Evolutionary conservation across 2,113 vertebrate genomes (phyloP).

Genomic region (Oxygymnocypris stewartii): DNA sequence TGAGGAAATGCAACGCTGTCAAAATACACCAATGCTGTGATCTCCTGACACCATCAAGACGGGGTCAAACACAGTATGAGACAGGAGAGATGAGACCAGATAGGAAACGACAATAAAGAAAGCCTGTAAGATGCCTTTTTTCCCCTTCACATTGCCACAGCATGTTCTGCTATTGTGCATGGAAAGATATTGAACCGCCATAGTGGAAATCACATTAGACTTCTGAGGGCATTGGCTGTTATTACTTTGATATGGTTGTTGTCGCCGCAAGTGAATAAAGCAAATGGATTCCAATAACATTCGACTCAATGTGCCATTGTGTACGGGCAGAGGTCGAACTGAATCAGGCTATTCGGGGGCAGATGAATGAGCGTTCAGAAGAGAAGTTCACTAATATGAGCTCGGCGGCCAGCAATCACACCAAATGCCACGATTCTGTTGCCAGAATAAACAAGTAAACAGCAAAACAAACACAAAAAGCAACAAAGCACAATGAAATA

Average conservation of each 20-base stretch:
- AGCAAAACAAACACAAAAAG: slow-evolving; percentile 16
- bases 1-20: slow-evolving; percentile 33
- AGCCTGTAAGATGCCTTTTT: background rate
- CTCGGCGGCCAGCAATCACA: slow-evolving; percentile 1
- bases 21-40: slow-evolving; percentile 36
- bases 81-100: background rate
- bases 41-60: slow-evolving; percentile 30
- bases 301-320: slow-evolving; percentile 3
- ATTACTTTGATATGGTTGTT: slow-evolving; percentile 43
- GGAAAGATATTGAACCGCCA: slow-evolving; percentile 42
- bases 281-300: slow-evolving; percentile 45
- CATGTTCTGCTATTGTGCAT: slow-evolving; percentile 18
- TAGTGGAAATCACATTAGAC: slow-evolving; percentile 46
- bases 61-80: slow-evolving; percentile 6
- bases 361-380: background rate
- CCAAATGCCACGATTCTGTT: slow-evolving; percentile 21
- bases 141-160: background rate
- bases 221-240: slow-evolving; percentile 32
- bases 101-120: slow-evolving; percentile 17
- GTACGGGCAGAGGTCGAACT: background rate
- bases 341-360: slow-evolving; percentile 14
- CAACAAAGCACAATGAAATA: slow-evolving; percentile 12
- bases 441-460: slow-evolving; percentile 26
- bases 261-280: slow-evolving; percentile 36
- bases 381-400: slow-evolving; percentile 23